A percentile compares a stretch with the other conserved stretches of the same genome.
These are phyloP conservation scores for Lingula anatina DNA, from an alignment of 2,888 invertebrate genomes.

Conservation along the genomic window DNA sequence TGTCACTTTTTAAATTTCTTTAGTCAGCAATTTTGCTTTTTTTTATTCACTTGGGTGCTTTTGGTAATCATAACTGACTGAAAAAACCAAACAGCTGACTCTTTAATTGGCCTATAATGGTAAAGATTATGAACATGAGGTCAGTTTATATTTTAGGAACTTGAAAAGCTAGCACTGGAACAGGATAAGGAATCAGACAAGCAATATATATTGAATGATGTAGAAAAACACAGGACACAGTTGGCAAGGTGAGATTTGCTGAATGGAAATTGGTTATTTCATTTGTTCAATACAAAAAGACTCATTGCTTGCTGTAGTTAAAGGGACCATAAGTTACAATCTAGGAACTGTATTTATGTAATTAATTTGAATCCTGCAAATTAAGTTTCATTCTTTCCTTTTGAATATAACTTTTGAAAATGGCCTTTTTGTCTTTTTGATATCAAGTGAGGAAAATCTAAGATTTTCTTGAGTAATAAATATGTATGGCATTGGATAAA, in stretches of 20 bases:
- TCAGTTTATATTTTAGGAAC: slow-evolving; percentile 19
- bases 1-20: too few relatives aligned
- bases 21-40: too few relatives aligned
- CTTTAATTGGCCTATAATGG: too few relatives aligned
- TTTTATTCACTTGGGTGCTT: too few relatives aligned
- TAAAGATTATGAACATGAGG: too few relatives aligned
- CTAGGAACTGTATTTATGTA: too few relatives aligned
- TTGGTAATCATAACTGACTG: too few relatives aligned
- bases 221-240: slow-evolving; percentile 36
- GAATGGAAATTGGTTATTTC: background rate
- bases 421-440: background rate
- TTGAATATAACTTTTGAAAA: too few relatives aligned
- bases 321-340: background rate
- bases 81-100: too few relatives aligned
- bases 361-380: too few relatives aligned
- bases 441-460: background rate
- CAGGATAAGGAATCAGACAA: slow-evolving; percentile 40
- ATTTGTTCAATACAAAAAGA: background rate
- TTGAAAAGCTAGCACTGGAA: slow-evolving; percentile 39
- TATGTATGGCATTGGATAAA: background rate
- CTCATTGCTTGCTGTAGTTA: background rate
- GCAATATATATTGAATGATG: slow-evolving; percentile 37
- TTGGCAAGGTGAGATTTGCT: slow-evolving; percentile 23
- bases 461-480: background rate
- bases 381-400: slow-evolving; percentile 1